Percentiles rank a stretch among this genome's conserved stretches.
These are phyloP conservation scores for Glyptemys insculpta DNA, from an alignment of 2,797 vertebrate genomes.

Conservation along the genomic window DNA sequence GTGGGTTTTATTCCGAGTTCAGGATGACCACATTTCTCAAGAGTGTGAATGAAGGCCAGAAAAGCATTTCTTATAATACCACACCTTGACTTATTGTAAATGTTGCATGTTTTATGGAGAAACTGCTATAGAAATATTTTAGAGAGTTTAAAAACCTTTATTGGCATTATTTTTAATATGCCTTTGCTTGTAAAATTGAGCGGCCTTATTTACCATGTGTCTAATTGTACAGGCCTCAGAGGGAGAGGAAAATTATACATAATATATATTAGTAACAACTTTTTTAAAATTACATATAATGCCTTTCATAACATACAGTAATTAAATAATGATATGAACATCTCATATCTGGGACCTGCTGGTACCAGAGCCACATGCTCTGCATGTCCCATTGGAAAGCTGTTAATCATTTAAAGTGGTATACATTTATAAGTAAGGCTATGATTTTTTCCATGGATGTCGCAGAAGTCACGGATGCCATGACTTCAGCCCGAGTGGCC, in stretches of 20 bases:
- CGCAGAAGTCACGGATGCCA: too few relatives aligned
- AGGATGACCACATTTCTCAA: fast-evolving
- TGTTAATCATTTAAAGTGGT: neutral
- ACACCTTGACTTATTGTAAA: fast-evolving
- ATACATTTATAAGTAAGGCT: neutral
- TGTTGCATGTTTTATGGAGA: neutral
- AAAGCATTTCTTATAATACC: neutral
- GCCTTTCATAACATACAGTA: neutral
- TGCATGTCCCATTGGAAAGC: neutral
- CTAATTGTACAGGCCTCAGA: neutral
- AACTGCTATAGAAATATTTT: neutral
- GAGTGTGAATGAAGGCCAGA: fast-evolving
- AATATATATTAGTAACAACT: neutral
- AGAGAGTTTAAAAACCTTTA: neutral
- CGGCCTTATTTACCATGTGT: neutral
- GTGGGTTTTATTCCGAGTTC: neutral
- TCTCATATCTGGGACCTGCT: neutral
- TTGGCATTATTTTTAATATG: neutral
- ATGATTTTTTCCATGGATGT: fast-evolving
- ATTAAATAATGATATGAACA: neutral
- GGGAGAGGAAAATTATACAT: neutral
- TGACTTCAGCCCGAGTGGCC: too few relatives aligned
- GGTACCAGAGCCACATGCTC: neutral
- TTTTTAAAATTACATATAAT: neutral
- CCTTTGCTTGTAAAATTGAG: neutral